Conservation (phyloP, 2,113 vertebrate species). For the Rhizomys pruinosus region DNA sequence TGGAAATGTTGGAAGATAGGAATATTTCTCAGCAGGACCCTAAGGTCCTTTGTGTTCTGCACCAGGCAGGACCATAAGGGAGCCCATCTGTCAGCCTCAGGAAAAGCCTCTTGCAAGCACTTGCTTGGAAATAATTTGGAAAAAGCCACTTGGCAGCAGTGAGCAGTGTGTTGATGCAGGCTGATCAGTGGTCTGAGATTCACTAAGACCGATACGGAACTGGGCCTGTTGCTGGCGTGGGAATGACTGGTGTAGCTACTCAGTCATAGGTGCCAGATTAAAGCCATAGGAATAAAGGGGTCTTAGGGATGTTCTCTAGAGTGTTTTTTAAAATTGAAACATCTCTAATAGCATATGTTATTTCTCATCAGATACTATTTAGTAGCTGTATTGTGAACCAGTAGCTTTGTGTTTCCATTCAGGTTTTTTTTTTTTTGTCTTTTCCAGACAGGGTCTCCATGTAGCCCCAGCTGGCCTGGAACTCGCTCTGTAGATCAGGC, state of each 20-base stretch:
- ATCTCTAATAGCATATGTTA: not conserved
- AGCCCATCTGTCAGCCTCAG: not conserved
- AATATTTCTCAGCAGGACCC: conserved; percentile 7
- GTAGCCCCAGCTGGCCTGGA: no score
- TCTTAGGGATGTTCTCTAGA: not conserved
- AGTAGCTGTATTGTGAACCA: conserved; percentile 7
- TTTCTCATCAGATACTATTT: conserved; percentile 5
- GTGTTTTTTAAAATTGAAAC: not conserved
- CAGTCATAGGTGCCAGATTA: not conserved
- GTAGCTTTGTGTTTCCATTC: not conserved
- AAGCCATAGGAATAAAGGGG: not conserved
- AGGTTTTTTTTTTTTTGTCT: no score
- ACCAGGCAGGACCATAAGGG: not conserved
- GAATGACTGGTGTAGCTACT: not conserved
- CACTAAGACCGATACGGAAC: not conserved
- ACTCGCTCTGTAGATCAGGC: no score
- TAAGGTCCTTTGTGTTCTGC: not conserved
- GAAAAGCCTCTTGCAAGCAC: not conserved
- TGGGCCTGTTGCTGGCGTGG: not conserved
- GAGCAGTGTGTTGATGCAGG: not conserved
- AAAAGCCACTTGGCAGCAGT: not conserved
- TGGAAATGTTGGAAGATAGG: not conserved
- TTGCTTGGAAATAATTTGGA: not conserved
- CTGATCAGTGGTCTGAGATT: not conserved
- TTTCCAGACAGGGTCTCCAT: no score